These are phyloP conservation scores for Zoanthus sociatus DNA, from an alignment of 92 coral and sea anemone genomes.

Conservation along the genomic window DNA sequence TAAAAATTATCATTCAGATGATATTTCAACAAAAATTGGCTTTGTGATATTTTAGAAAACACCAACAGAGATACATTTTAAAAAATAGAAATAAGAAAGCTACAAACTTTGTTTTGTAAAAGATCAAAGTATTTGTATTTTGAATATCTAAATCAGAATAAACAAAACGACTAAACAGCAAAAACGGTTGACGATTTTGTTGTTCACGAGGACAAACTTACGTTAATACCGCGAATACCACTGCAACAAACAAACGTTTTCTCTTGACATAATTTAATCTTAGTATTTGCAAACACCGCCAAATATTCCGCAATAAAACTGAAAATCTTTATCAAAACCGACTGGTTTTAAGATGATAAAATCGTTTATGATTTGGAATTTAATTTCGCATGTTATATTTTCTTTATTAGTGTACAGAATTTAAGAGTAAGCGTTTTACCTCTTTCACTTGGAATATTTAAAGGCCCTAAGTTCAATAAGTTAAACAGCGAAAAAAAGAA, in stretches of 20 bases:
- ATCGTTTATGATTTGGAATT: background rate
- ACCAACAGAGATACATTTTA: no score
- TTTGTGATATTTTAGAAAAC: no score
- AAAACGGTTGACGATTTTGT: no score
- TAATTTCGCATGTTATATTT: background rate
- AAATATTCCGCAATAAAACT: background rate
- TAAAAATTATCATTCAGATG: background rate
- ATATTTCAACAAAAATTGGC: background rate
- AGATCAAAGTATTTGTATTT: no score
- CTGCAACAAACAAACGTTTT: no score
- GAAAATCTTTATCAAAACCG: background rate
- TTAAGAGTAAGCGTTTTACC: background rate
- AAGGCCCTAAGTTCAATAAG: background rate
- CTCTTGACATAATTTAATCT: no score
- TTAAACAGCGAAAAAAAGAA: slow-evolving; percentile 9
- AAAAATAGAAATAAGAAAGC: no score
- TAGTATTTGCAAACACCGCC: no score
- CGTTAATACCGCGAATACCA: no score
- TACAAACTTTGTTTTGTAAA: no score
- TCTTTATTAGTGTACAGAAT: slow-evolving; percentile 3
- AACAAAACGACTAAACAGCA: background rate
- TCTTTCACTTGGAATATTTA: background rate
- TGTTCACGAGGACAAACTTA: no score
- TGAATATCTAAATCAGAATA: background rate
- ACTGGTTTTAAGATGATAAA: background rate